Evolutionary conservation across 2,797 vertebrate genomes (phyloP).

Genomic region (Epinephelus awoara): DNA sequence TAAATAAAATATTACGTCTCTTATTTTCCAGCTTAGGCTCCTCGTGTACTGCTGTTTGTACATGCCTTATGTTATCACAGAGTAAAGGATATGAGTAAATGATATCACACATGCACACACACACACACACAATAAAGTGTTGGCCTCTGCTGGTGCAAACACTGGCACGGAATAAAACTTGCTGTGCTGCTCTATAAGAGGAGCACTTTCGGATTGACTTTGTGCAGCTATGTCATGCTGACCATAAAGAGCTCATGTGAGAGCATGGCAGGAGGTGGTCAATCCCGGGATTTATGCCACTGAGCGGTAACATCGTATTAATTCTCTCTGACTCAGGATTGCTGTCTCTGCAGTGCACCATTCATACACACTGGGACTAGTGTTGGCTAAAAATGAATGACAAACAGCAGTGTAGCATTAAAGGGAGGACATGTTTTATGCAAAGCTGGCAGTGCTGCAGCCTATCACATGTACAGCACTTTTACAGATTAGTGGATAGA

Average conservation of each 20-base stretch:
- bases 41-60: constrained; percentile 37
- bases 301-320: constrained; percentile 75
- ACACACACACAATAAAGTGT: not conserved
- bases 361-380: constrained; percentile 56
- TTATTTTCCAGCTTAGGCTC: constrained; percentile 29
- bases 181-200: constrained; percentile 16
- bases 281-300: constrained; percentile 76
- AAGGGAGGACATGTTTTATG: constrained; percentile 32
- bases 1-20: constrained; percentile 72
- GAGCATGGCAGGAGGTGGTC: constrained; percentile 71
- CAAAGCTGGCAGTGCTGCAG: constrained; percentile 46
- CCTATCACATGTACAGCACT: constrained; percentile 35
- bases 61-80: constrained; percentile 8
- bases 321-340: constrained; percentile 77
- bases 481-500: constrained; percentile 48
- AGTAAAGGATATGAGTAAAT: constrained; percentile 19
- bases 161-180: constrained; percentile 4
- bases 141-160: constrained; percentile 1
- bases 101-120: not conserved
- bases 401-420: constrained; percentile 41
- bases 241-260: constrained; percentile 67
- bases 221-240: constrained; percentile 57
- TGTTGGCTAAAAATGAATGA: constrained; percentile 61
- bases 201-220: constrained; percentile 40
- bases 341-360: constrained; percentile 62